Evolutionary conservation across 2,113 vertebrate genomes (phyloP).

Genomic region (Myotis lucifugus): DNA sequence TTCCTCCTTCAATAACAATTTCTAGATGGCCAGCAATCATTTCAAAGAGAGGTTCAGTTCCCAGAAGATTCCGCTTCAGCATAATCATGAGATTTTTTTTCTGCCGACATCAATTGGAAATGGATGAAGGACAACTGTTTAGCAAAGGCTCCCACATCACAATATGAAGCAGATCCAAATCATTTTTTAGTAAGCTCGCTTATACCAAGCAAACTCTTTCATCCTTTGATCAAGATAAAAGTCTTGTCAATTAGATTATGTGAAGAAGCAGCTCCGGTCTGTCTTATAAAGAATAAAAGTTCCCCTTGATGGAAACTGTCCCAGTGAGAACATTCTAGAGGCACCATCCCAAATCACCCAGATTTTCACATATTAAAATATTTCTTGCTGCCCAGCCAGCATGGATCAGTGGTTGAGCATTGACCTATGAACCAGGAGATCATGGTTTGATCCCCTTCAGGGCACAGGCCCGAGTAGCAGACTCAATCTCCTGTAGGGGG

Average conservation of each 20-base stretch:
- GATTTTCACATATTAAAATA: constrained; percentile 17
- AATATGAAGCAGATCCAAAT: background rate
- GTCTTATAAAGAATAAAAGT: background rate
- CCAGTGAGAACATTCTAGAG: background rate
- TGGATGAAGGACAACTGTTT: background rate
- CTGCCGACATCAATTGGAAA: background rate
- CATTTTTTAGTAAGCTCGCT: background rate
- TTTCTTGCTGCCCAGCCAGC: too few species aligned
- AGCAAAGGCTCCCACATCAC: background rate
- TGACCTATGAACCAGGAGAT: too few species aligned
- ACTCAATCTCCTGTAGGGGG: too few species aligned
- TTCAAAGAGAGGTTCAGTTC: background rate
- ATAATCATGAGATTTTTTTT: background rate
- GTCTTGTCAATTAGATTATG: background rate
- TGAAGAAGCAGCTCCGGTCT: background rate
- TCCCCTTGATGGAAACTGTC: background rate
- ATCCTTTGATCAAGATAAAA: background rate
- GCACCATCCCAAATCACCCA: background rate
- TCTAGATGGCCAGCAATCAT: background rate
- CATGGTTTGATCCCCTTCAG: too few species aligned
- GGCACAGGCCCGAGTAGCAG: too few species aligned
- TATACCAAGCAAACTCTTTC: background rate
- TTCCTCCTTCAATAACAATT: background rate
- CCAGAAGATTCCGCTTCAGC: background rate
- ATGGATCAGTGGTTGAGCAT: too few species aligned